Base-by-base conservation (phyloP, 2,888 invertebrate genomes). In the Xestobium rufovillosum region DNA sequence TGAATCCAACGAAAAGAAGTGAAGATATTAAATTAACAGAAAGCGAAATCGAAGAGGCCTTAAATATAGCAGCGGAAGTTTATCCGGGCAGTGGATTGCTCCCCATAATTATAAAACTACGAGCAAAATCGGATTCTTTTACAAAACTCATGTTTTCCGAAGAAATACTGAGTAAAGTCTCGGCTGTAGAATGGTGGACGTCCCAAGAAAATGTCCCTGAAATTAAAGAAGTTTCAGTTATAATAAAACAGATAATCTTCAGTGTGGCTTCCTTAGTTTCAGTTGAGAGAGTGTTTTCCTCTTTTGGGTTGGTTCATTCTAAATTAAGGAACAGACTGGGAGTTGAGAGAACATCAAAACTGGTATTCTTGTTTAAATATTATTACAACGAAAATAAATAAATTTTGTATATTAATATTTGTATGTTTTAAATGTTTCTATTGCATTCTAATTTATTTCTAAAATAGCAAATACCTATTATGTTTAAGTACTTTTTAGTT, bases 291-390 rank as follows among this genome's bases (percentile, higher is more conserved):
- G 23, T 19, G n/a, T 19, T 19, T 19, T 19, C 23, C n/a, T 8
- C n/a, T 19, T 19, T 19, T 19, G 23, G 23, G n/a, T n/a, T 19
- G 6, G 23, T 19, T 8, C 23, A 19, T n/a, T 19, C 23, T 8
- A 34, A 44, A 32, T 37, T 42, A 31, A 23, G 41, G 38, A 42
- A 44, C 17, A 33, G 26, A 25, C 29, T 44, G 29, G 39, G 39
- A 16, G 17, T 34, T 12, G 44, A 39, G 27, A 44, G 34, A 36
- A 34, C 36, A 17, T 35, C n/a, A 33, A 36, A 44, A 42, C 38
- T 36, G 34, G 26, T 19, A 19, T 43, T 19, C 38, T 35, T 23
- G 32, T 41, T 28, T 31, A n/a, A n/a, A n/a, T n/a, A n/a, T n/a
- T n/a, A 38, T 25, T 43, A 39, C 17, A 43, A 38, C 26, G 29